Base-by-base conservation (phyloP, 2,888 invertebrate species). In the Scaptomyza cyrtandrae region DNA sequence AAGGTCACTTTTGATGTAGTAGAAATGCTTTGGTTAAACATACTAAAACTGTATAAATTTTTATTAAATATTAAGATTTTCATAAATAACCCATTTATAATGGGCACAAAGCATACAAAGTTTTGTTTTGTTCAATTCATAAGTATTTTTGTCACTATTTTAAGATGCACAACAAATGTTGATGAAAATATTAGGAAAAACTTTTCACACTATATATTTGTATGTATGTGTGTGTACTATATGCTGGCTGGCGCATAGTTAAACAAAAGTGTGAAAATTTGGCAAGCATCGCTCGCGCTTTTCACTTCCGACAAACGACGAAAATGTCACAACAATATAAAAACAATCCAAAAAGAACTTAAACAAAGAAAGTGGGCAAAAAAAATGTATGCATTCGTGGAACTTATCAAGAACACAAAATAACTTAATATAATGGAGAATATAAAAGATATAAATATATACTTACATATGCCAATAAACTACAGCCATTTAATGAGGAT, bases 301-400 rank as follows among this genome's bases (percentile, higher is more conserved):
- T 66, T 44, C 60, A 72, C 56, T 58, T 66, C 53, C 61, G 62
- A 52, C 59, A 48, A 55, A 55, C 24, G 43, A 58, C 24, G 19
- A 55, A 33, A 24, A 10, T 19, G 13, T 19, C 5, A 53, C 16
- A 9, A 13, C 6, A 35, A 49, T 24, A 4, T 11, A 16, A 2
- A 16, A 29, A 27, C 29, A 27, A 35, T 13, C 4, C 35, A 1
- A 35, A 13, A 35, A 13, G 6, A 35, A 5, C 13, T 35, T 35
- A 35, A 0, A 24, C 24, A 13, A 35, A 19, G 19, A 13, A 35
- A 19, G 19, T 19, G 19, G 19, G 2, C 19, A 1, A 19, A 19
- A 19, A 19, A 19, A 19, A 19, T 19, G 19, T 19, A 19, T 19
- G 19, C 19, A 19, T 19, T 19, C 19, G 19, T 19, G 19, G 19